phyloP scores from a whole-genome alignment of 2,888 invertebrate species.

The Eupithecia tripunctaria region DNA sequence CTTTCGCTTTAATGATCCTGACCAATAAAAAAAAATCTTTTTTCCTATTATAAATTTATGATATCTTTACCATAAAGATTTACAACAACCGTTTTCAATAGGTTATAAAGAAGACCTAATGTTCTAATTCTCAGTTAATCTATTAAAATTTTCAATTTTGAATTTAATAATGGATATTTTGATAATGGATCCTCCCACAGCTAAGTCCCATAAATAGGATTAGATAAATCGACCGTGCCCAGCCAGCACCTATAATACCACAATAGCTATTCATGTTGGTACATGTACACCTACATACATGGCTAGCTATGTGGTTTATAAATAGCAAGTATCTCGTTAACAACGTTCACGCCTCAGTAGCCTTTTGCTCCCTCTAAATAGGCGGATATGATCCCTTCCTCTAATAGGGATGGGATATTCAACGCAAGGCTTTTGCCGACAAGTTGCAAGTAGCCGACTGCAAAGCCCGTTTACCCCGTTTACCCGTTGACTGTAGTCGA shows the following conservation, averaged over 20 bases:
- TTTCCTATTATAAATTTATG: no score
- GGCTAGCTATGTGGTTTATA: neutral
- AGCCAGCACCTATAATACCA: neutral
- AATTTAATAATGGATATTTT: neutral
- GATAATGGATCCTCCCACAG: neutral
- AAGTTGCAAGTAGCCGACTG: no score
- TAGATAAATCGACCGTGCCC: neutral
- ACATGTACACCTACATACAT: neutral
- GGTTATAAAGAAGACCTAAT: no score
- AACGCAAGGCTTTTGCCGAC: no score
- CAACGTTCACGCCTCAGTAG: slow-evolving; percentile 32
- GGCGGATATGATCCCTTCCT: slow-evolving; percentile 50
- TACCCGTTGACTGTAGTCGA: no score
- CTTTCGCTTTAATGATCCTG: no score
- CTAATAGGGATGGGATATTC: slow-evolving; percentile 19
- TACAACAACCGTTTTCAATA: no score
- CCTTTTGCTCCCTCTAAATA: slow-evolving; percentile 35
- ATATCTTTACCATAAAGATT: no score
- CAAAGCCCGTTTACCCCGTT: no score
- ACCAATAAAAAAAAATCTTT: no score
- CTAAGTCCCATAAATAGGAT: neutral
- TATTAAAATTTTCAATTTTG: neutral
- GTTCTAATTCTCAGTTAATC: no score
- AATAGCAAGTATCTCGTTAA: slow-evolving; percentile 24
- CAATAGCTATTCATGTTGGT: neutral